Percentiles rank a stretch among this genome's conserved stretches.
phyloP scores from a whole-genome alignment of 2,113 vertebrate species.

The Myotis lucifugus region DNA sequence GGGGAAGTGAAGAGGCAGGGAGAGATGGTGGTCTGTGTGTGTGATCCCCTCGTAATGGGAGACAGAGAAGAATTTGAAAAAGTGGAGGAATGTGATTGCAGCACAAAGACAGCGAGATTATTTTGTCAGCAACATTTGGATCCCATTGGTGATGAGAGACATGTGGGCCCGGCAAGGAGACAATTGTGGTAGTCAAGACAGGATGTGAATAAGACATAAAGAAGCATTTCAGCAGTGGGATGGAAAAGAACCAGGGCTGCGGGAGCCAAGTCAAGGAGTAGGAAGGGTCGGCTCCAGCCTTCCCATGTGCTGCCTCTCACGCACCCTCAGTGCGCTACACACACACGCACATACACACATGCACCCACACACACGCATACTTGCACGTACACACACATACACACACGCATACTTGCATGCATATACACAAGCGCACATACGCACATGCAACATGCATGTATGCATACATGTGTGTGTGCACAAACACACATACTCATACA shows the following conservation, averaged over 20 bases:
- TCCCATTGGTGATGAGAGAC: slow-evolving; percentile 76
- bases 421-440: not conserved
- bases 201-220: slow-evolving; percentile 80
- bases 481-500: too few relatives aligned
- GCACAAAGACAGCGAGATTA: slow-evolving; percentile 67
- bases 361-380: too few relatives aligned
- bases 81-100: slow-evolving; percentile 63
- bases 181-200: slow-evolving; percentile 77
- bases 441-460: too few relatives aligned
- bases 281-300: not conserved
- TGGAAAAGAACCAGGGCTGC: slow-evolving; percentile 65
- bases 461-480: too few relatives aligned
- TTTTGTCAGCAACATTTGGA: slow-evolving; percentile 79
- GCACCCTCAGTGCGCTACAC: not conserved
- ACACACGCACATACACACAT: accelerated
- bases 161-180: slow-evolving; percentile 75
- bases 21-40: not conserved
- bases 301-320: not conserved
- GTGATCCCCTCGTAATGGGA: not conserved
- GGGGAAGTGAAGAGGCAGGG: not conserved
- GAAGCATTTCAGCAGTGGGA: slow-evolving; percentile 73
- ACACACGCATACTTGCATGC: not conserved
- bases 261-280: slow-evolving; percentile 38
- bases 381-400: too few relatives aligned
- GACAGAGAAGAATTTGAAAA: slow-evolving; percentile 58